Conservation (phyloP, 1,140 invertebrate genomes). For the Bombus cullumanus region DNA sequence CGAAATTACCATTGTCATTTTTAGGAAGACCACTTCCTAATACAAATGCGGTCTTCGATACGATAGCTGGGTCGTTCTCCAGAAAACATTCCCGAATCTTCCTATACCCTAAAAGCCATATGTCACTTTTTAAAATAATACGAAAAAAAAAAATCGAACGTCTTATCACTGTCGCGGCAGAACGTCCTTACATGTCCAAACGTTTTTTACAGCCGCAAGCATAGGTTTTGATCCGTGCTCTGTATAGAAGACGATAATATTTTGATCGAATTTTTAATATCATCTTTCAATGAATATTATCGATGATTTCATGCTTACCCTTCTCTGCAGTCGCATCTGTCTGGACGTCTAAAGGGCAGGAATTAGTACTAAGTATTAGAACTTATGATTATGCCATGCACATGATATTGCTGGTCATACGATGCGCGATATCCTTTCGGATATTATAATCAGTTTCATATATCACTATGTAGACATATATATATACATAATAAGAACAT, state of each 20-base stretch:
- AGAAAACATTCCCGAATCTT: conserved; percentile 27
- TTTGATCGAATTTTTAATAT: neutral
- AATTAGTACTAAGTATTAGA: conserved; percentile 66
- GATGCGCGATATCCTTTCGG: conserved; percentile 38
- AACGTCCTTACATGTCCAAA: conserved; percentile 26
- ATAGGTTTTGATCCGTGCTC: conserved; percentile 47
- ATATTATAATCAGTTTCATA: neutral
- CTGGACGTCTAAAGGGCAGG: conserved; percentile 49
- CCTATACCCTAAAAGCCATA: neutral
- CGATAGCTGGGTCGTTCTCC: conserved; percentile 25
- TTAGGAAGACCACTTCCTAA: conserved; percentile 4
- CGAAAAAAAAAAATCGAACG: neutral
- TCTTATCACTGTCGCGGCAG: neutral
- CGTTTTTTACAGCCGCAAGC: conserved; percentile 55
- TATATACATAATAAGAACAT: neutral
- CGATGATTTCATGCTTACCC: conserved; percentile 54
- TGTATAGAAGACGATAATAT: conserved; percentile 10
- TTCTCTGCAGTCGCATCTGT: conserved; percentile 54
- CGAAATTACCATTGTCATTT: conserved; percentile 56
- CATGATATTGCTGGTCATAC: conserved; percentile 57
- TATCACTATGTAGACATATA: too few species aligned
- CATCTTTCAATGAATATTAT: neutral
- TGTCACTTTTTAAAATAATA: neutral
- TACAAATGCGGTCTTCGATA: conserved; percentile 28
- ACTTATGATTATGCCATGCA: conserved; percentile 54